Percentiles rank a stretch among this genome's conserved stretches.
Evolutionary conservation across 2,888 invertebrate genomes (phyloP).

Genomic region (Eurytoma californica): DNA sequence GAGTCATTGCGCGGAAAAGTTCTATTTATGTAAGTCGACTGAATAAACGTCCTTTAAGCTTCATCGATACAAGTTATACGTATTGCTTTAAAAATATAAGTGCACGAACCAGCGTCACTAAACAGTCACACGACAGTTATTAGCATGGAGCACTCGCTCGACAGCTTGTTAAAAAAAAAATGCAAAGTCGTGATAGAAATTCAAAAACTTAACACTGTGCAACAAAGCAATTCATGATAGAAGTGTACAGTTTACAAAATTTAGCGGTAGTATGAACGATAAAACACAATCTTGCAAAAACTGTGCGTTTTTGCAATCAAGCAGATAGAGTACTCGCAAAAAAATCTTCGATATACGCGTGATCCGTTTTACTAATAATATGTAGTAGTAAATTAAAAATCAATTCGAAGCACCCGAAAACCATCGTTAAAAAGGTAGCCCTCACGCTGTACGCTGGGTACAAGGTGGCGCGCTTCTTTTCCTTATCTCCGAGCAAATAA

Average conservation of each 20-base stretch:
- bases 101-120: conserved; percentile 29
- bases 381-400: too few relatives aligned
- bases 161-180: neutral
- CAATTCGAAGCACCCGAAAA: too few relatives aligned
- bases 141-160: neutral
- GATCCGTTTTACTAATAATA: too few relatives aligned
- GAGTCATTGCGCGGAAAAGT: neutral
- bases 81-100: neutral
- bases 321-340: too few relatives aligned
- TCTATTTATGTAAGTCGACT: neutral
- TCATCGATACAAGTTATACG: conserved; percentile 4
- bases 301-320: too few relatives aligned
- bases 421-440: too few relatives aligned
- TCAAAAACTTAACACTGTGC: conserved; percentile 16
- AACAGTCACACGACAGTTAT: conserved; percentile 12
- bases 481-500: too few relatives aligned
- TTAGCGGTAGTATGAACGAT: too few relatives aligned
- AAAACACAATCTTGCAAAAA: too few relatives aligned
- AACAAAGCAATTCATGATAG: conserved; percentile 9
- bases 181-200: neutral
- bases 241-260: neutral
- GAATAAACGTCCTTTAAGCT: conserved; percentile 50
- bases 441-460: too few relatives aligned
- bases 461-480: too few relatives aligned
- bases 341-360: too few relatives aligned